These are phyloP conservation scores for Meteorus colon DNA, from an alignment of 2,888 invertebrate species.

Conservation along the genomic window DNA sequence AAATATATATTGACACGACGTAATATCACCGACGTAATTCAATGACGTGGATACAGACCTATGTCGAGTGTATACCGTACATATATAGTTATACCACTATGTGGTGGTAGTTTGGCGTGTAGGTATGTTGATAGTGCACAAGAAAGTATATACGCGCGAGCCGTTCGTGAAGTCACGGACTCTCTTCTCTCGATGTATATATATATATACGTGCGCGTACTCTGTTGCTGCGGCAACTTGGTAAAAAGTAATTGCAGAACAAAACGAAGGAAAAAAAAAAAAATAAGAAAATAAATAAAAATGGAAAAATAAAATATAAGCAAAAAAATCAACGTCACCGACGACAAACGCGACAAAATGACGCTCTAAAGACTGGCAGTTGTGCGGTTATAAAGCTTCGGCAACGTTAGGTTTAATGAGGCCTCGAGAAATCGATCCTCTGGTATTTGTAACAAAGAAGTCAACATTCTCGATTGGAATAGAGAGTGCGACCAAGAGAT, in stretches of 20 bases:
- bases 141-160: slow-evolving; percentile 20
- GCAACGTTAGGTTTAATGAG: slow-evolving; percentile 56
- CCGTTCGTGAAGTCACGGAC: slow-evolving; percentile 17
- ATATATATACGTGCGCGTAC: slow-evolving; percentile 2
- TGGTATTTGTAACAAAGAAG: slow-evolving; percentile 53
- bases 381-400: slow-evolving; percentile 49
- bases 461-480: slow-evolving; percentile 43
- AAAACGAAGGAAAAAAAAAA: slow-evolving; percentile 45
- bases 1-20: slow-evolving; percentile 19
- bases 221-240: slow-evolving; percentile 36
- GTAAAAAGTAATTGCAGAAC: slow-evolving; percentile 65
- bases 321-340: slow-evolving; percentile 33
- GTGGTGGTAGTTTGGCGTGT: slow-evolving; percentile 28
- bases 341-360: slow-evolving; percentile 65
- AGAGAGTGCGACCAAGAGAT: slow-evolving; percentile 19
- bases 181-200: slow-evolving; percentile 36
- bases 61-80: slow-evolving; percentile 11
- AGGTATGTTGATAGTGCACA: slow-evolving; percentile 42
- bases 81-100: slow-evolving; percentile 11
- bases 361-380: slow-evolving; percentile 62
- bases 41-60: slow-evolving; percentile 24
- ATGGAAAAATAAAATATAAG: background rate
- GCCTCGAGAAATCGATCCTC: slow-evolving; percentile 55
- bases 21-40: slow-evolving; percentile 22
- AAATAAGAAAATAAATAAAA: background rate